Base-by-base conservation (phyloP, 2,113 vertebrate species). In the Zosterops japonicus region DNA sequence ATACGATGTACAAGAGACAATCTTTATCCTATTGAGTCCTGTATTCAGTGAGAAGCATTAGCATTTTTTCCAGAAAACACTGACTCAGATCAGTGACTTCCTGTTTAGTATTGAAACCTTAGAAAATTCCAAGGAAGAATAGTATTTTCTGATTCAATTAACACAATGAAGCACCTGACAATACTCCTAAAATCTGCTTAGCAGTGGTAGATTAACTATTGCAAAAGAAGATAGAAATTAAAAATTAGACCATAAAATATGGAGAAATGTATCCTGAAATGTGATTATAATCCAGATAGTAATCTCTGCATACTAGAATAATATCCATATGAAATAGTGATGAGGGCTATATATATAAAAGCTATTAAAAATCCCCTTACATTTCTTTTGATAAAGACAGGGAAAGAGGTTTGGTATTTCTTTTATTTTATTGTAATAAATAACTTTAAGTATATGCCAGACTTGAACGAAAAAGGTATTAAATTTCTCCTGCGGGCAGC, bases 391-490 rank as follows among this genome's bases (percentile, higher is more conserved):
- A 61, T 74, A 83, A 55, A 84, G 75, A 49, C 8, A 14, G 8
- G 61, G n/a, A 41, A 71, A 57, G 29, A 77, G 10, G 27, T 70
- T 83, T 39, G 24, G 5, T 60, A 68, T 86, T 89, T 80, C 39
- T 77, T 90, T 85, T 63, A 59, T 74, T 93, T 92, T 68, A 72
- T 65, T 64, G 28, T 19, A 83, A 92, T 59, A 77, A 91, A 90
- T 94, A 90, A 72, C 35, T 81, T 65, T 39, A 93, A 87, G 55
- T 65, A 42, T 85, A 72, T 56, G 13, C 28, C 41, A 90, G 63
- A 79, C 33, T 83, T 79, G 39, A 93, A 79, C 0, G 2, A 75
- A 76, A 89, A 71, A 75, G 7, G 3, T 41, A 64, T 89, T 81
- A 70, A 28, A 78, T 84, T 90, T 71, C 35, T 89, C 39, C 33